These are phyloP conservation scores for Glareola pratincola DNA, from an alignment of 2,113 vertebrate species.

Conservation along the genomic window DNA sequence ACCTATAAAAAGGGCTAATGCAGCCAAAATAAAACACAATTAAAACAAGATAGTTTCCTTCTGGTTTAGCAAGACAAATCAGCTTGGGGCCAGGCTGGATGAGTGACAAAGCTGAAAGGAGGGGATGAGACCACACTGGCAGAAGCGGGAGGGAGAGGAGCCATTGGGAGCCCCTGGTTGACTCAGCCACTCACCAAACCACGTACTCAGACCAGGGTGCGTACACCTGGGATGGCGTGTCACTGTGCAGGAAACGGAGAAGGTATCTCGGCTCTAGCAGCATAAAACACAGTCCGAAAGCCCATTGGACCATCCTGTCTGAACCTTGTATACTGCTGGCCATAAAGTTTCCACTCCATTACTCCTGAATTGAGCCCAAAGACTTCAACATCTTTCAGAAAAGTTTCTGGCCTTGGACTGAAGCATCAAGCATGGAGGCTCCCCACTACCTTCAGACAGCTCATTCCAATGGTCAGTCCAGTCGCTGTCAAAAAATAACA, in stretches of 20 bases:
- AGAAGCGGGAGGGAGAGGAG: not conserved
- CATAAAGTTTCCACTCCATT: not conserved
- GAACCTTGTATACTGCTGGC: not conserved
- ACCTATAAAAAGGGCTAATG: not conserved
- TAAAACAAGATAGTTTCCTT: constrained; percentile 28
- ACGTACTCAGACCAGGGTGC: not conserved
- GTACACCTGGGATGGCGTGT: not conserved
- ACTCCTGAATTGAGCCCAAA: not conserved
- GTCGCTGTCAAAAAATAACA: not conserved
- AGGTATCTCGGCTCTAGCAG: not conserved
- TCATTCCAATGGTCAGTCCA: not conserved
- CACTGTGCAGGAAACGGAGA: not conserved
- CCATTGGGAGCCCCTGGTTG: not conserved
- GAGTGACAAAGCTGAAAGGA: not conserved
- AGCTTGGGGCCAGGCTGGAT: not conserved
- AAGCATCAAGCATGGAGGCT: not conserved
- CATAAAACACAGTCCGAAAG: not conserved
- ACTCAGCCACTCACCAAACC: not conserved
- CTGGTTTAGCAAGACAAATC: not conserved
- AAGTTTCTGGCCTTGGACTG: not conserved
- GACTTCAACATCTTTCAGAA: not conserved
- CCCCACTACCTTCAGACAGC: not conserved
- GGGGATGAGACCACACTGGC: not conserved
- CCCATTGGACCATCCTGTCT: not conserved
- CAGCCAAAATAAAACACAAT: not conserved